A percentile compares a stretch with the other conserved stretches of the same genome.
Conservation (phyloP, 1,140 invertebrate genomes). For the Bombus superbus region DNA sequence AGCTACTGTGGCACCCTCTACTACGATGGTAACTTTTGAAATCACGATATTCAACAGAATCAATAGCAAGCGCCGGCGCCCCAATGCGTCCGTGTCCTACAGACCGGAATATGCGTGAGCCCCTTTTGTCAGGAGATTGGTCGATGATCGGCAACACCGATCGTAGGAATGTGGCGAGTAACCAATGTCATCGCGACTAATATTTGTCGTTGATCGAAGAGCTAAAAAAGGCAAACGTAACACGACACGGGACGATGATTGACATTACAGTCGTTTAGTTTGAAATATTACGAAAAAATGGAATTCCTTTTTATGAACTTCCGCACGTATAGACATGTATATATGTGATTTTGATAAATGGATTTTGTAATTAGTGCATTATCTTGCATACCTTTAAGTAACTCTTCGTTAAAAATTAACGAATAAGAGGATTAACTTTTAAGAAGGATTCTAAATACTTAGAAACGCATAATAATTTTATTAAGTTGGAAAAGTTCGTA, state of each 20-base stretch:
- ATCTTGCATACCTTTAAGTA: not conserved
- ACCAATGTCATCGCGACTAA: not conserved
- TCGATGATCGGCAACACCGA: conserved; percentile 50
- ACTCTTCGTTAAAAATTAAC: not conserved
- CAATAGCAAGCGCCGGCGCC: conserved; percentile 79
- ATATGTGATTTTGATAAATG: no score
- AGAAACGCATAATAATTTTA: not conserved
- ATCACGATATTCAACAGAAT: conserved; percentile 70
- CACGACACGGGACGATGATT: not conserved
- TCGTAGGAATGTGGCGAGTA: not conserved
- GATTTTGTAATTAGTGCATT: no score
- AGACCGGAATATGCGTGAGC: conserved; percentile 59
- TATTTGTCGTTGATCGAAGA: not conserved
- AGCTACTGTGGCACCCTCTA: conserved; percentile 80
- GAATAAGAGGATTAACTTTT: no score
- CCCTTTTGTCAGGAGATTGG: conserved; percentile 54
- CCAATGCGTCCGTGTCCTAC: conserved; percentile 64
- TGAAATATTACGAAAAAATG: no score
- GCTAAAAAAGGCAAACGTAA: not conserved
- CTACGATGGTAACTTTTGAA: conserved; percentile 75
- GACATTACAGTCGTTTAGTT: not conserved
- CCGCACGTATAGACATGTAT: not conserved
- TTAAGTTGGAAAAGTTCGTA: not conserved
- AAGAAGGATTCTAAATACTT: not conserved
- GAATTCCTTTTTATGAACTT: not conserved